Base-by-base conservation (phyloP, 2,888 invertebrate species). In the Lutraria lutraria region DNA sequence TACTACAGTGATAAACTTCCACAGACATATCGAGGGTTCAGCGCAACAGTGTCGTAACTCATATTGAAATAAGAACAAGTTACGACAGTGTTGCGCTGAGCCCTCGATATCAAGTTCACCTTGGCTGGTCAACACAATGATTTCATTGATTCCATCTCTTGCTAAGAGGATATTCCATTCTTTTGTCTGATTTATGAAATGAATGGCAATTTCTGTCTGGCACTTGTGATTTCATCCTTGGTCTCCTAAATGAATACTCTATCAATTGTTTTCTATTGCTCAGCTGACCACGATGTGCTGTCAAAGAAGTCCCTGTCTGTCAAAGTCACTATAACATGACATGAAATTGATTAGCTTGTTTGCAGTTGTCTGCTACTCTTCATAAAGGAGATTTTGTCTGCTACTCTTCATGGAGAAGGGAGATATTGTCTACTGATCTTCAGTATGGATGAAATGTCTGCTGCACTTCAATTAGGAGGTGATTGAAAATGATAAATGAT, bases 321-420 rank as follows among this genome's bases (percentile, higher is more conserved):
- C 63, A n/a, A 10, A 25, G 43, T 68, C 63, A 25, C 25, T 68
- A 68, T 68, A 25, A 25, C 63, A 68, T 25, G 63, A 12, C 63
- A 43, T 25, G 63, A 25, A 68, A 68, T 68, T 68, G 63, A 68
- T 68, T 68, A 68, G 63, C 63, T 68, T 68, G 63, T 68, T 68
- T 68, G 63, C n/a, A 68, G 63, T 68, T n/a, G 63, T 68, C 63
- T 68, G 25, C 63, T 68, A 25, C 25, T 68, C 25, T 68, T 68
- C 63, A 68, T 68, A 68, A 68, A 8, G 63, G 63, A 68, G 19
- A 21, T 56, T n/a, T 0, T 25, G 25, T 68, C 25, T 68, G 13
- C 43, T 68, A 13, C 63, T 68, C 63, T 68, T 68, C 63, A 68
- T n/a, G 12, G 21, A 25, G 63, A 68, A 68, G 63, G 25, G 25